Conservation (phyloP, 2,888 invertebrate genomes). For the Pseudococcus viburni region DNA sequence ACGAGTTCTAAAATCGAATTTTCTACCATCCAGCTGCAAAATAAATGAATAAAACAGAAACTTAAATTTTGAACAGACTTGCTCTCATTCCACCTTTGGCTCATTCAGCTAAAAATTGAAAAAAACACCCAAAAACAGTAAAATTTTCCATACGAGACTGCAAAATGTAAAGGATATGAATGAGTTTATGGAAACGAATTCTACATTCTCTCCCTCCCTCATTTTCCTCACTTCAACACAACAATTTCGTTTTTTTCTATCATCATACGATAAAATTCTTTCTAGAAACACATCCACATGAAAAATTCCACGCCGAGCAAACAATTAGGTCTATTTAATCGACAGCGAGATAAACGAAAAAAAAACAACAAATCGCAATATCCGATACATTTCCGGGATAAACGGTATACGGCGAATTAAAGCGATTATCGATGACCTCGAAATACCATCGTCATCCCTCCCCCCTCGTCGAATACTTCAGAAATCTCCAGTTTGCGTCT, state of each 20-base stretch:
- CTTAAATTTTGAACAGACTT: no score
- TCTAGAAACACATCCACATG: neutral
- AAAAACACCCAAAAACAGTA: no score
- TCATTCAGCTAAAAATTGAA: no score
- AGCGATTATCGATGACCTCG: slow-evolving; percentile 63
- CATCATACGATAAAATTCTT: neutral
- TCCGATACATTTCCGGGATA: slow-evolving; percentile 62
- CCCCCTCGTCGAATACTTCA: neutral
- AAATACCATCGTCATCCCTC: neutral
- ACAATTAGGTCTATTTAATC: slow-evolving; percentile 1
- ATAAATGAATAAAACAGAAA: no score
- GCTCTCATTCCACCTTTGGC: no score
- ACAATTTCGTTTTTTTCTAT: neutral
- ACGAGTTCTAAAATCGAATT: no score
- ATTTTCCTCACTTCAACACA: neutral
- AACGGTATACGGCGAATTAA: slow-evolving; percentile 62
- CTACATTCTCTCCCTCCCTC: neutral
- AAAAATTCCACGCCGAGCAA: slow-evolving; percentile 29
- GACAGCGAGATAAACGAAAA: neutral
- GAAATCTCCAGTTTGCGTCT: neutral
- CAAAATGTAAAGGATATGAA: no score
- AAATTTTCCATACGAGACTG: no score
- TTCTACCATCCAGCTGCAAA: no score
- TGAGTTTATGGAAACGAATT: neutral
- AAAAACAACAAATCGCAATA: slow-evolving; percentile 9